Base-by-base conservation (phyloP, 2,797 vertebrate genomes). In the Holocentrus rufus region DNA sequence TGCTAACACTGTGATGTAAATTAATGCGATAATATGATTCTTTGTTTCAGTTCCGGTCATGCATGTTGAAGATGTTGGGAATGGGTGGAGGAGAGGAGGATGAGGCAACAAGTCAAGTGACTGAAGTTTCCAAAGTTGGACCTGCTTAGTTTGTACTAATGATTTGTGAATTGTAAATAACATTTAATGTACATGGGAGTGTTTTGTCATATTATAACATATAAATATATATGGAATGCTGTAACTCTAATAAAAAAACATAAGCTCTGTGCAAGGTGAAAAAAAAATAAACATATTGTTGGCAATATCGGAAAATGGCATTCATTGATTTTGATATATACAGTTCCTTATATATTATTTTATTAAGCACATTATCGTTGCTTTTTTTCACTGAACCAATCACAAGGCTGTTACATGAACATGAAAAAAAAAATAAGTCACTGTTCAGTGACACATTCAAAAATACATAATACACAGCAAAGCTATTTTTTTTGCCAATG, bases 51-150 rank as follows among this genome's bases (percentile, higher is more conserved):
- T 94, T 95, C 87, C 88, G 92, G 18, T 86, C 87, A 53, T 93
- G 93, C 75, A 93, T 95, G 89, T 77, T 92, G 85, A 81, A 68
- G 65, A 76, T 94, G 84, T 44, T 94, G 47, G 93, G 91, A 36
- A 93, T 91, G 83, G 85, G 85, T 11, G 85, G 66, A 20, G 90
- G 87, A 47, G 93, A 94, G 49, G 93, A 94, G 0, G 93, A 94
- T 15, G 69, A 89, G 5, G 62, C 75, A 22, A 90, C 92, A 7
- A 10, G 39, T 27, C 86, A 85, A 20, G 86, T 91, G 70, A 94
- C 93, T 46, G 93, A 95, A 88, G 91, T 94, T 71, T 93, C 93
- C 65, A 93, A 92, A 69, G 92, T 92, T 22, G 85, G 69, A 0
- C 90, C 91, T 30, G 89, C 89, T 78, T 91, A 88, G 22, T 13